Conservation (phyloP, 2,888 invertebrate genomes). For the Parnassius apollo region DNA sequence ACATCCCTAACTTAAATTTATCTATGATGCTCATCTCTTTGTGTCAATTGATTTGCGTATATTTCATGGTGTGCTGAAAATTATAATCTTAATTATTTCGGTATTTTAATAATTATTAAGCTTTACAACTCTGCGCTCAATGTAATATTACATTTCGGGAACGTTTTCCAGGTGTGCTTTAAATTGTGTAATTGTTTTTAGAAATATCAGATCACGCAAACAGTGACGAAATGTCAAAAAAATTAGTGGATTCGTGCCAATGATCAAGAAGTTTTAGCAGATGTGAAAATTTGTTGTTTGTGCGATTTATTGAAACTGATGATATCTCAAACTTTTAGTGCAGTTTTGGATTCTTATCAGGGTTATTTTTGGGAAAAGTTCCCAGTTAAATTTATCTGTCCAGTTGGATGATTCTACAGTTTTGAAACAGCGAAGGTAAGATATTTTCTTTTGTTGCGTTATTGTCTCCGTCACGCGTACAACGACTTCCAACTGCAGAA, state of each 20-base stretch:
- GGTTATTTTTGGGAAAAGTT: conserved; percentile 33
- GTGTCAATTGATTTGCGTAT: conserved; percentile 36
- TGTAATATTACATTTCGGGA: neutral
- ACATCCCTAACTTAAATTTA: conserved; percentile 5
- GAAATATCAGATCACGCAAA: conserved; percentile 40
- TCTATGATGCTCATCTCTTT: conserved; percentile 20
- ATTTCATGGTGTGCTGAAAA: conserved; percentile 31
- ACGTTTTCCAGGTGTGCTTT: conserved; percentile 2
- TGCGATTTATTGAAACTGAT: conserved; percentile 46
- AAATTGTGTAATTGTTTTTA: conserved; percentile 27
- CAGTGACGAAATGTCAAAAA: conserved; percentile 72
- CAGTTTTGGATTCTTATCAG: conserved; percentile 31
- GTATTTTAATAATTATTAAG: too few relatives aligned
- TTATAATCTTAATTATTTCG: too few relatives aligned
- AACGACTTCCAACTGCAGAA: conserved; percentile 22
- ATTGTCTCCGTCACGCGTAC: conserved; percentile 38
- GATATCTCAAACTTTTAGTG: conserved; percentile 40
- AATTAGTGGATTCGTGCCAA: conserved; percentile 72
- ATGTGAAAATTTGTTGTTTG: conserved; percentile 55
- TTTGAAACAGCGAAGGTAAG: conserved; percentile 62
- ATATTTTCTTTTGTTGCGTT: conserved; percentile 55
- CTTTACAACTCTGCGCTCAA: too few relatives aligned
- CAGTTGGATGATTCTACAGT: conserved; percentile 65
- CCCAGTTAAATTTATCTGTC: conserved; percentile 31
- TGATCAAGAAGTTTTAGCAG: conserved; percentile 56